phyloP scores from a whole-genome alignment of 2,113 vertebrate genomes.

The Dasyprocta punctata region DNA sequence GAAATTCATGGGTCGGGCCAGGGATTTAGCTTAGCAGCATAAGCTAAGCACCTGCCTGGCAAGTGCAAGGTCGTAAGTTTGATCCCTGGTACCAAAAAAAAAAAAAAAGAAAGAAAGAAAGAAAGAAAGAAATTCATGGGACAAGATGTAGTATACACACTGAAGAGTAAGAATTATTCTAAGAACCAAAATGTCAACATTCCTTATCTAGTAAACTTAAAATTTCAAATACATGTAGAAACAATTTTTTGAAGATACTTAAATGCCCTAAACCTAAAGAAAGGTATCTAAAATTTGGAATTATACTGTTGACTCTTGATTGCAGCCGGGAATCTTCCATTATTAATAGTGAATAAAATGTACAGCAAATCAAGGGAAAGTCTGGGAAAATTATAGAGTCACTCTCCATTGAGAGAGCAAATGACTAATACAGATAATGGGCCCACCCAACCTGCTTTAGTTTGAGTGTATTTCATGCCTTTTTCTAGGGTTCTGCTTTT shows the following conservation, averaged over 20 bases:
- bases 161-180: neutral
- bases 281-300: neutral
- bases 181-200: neutral
- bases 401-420: neutral
- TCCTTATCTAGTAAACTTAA: neutral
- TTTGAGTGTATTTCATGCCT: slow-evolving; percentile 18
- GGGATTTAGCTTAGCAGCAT: too few relatives aligned
- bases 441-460: neutral
- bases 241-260: neutral
- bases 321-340: neutral
- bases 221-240: neutral
- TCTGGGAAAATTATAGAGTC: neutral
- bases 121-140: too few relatives aligned
- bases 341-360: neutral
- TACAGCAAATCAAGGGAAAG: neutral
- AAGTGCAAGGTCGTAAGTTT: too few relatives aligned
- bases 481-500: slow-evolving; percentile 36
- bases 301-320: neutral
- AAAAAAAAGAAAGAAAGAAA: too few relatives aligned
- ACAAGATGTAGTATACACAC: neutral
- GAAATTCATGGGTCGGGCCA: too few relatives aligned
- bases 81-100: too few relatives aligned
- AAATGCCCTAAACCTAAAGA: neutral
- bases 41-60: too few relatives aligned
- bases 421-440: neutral